Percentiles rank a stretch among this genome's conserved stretches.
Conservation (phyloP, 2,113 vertebrate species). For the Mormyrus iriodes region DNA sequence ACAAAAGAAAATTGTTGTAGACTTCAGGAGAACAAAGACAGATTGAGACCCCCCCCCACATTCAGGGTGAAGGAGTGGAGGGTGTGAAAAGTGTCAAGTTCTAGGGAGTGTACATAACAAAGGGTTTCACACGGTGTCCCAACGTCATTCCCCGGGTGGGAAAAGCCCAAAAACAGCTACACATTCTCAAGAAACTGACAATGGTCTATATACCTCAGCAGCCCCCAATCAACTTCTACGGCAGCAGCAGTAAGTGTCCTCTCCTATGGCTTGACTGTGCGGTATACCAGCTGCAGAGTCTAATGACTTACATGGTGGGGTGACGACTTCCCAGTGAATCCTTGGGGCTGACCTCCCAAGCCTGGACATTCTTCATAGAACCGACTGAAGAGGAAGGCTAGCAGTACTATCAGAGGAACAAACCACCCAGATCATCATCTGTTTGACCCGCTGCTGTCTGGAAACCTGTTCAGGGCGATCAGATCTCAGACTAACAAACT, state of each 20-base stretch:
- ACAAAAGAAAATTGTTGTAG: not conserved
- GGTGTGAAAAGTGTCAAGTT: not conserved
- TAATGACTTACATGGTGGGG: no score
- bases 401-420: not conserved
- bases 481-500: no score
- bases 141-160: not conserved
- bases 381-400: not conserved
- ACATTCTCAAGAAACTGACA: not conserved
- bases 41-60: not conserved
- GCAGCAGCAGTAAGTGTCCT: no score
- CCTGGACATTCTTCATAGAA: not conserved
- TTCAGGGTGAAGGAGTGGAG: not conserved
- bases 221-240: no score
- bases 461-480: no score
- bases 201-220: not conserved
- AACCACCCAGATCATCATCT: not conserved
- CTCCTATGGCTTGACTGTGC: no score
- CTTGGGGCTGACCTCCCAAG: no score
- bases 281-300: no score
- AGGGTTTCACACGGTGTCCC: no score
- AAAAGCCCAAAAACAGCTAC: not conserved
- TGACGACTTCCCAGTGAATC: no score
- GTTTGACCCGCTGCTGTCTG: not conserved
- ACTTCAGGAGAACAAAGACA: not conserved
- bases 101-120: not conserved